Conservation (phyloP, 2,113 vertebrate genomes). For the Thryonomys swinderianus region DNA sequence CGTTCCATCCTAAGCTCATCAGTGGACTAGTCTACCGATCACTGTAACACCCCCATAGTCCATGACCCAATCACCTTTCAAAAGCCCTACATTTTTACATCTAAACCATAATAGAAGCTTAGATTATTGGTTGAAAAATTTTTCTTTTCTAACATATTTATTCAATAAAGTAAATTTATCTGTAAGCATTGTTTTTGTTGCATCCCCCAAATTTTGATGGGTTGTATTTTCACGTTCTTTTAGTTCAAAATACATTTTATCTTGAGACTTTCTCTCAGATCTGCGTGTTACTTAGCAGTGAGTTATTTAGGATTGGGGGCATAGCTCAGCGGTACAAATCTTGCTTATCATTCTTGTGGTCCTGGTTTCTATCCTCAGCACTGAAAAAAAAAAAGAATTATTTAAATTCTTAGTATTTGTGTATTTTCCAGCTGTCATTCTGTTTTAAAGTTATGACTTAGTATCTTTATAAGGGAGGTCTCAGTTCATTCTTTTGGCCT, state of each 20-base stretch:
- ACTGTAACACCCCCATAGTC: not conserved
- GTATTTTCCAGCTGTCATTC: conserved; percentile 13
- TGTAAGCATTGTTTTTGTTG: not conserved
- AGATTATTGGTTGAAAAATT: not conserved
- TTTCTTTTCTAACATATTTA: not conserved
- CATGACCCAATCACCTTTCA: not conserved
- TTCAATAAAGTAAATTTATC: not conserved
- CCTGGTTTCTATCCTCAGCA: not conserved
- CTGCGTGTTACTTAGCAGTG: not conserved
- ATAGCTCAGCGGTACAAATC: not conserved
- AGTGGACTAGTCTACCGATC: not conserved
- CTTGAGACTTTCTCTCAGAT: not conserved
- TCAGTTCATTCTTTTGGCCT: not conserved
- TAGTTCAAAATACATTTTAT: conserved; percentile 19
- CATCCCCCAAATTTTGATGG: not conserved
- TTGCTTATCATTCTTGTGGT: not conserved
- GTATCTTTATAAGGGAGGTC: not conserved
- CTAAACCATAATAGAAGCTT: not conserved
- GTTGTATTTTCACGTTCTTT: conserved; percentile 15
- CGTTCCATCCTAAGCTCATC: not conserved
- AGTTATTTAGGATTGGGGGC: not conserved
- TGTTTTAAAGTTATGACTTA: not conserved
- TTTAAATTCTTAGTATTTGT: conserved; percentile 22
- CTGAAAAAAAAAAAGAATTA: not conserved
- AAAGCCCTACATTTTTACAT: not conserved